phyloP scores from a whole-genome alignment of 2,888 invertebrate genomes.

The Griposia aprilina region DNA sequence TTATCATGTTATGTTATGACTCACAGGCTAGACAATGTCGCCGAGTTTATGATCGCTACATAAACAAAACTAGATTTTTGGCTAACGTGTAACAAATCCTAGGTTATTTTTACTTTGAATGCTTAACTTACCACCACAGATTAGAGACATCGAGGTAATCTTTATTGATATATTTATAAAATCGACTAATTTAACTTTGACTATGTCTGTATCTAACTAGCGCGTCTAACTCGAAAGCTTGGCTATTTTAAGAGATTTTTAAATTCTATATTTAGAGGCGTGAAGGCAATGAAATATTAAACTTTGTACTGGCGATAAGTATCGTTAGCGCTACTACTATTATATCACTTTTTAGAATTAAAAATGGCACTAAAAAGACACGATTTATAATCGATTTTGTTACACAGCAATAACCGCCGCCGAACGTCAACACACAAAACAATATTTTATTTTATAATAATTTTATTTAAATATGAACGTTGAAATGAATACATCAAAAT shows the following conservation, averaged over 20 bases:
- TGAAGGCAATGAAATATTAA: slow-evolving; percentile 87
- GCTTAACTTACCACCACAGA: slow-evolving; percentile 87
- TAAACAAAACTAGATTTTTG: slow-evolving; percentile 61
- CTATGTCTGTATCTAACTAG: slow-evolving; percentile 79
- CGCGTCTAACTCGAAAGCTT: slow-evolving; percentile 82
- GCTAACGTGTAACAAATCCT: slow-evolving; percentile 65
- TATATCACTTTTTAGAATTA: slow-evolving; percentile 80
- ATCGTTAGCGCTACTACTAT: slow-evolving; percentile 81
- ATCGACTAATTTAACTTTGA: slow-evolving; percentile 68
- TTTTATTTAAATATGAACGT: slow-evolving; percentile 67
- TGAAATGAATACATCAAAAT: slow-evolving; percentile 72
- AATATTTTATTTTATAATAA: slow-evolving; percentile 37
- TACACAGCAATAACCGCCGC: slow-evolving; percentile 73
- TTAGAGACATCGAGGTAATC: slow-evolving; percentile 83
- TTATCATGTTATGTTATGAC: slow-evolving; percentile 62
- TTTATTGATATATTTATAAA: slow-evolving; percentile 70
- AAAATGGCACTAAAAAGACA: slow-evolving; percentile 90
- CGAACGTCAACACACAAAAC: slow-evolving; percentile 66
- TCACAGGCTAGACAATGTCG: slow-evolving; percentile 64
- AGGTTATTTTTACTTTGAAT: not conserved
- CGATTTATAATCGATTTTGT: slow-evolving; percentile 81
- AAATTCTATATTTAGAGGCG: slow-evolving; percentile 81
- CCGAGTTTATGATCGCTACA: slow-evolving; percentile 49
- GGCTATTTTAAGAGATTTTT: slow-evolving; percentile 73
- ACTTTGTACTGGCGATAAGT: slow-evolving; percentile 89